These are phyloP conservation scores for Salminus brasiliensis DNA, from an alignment of 2,113 vertebrate genomes.

Conservation along the genomic window DNA sequence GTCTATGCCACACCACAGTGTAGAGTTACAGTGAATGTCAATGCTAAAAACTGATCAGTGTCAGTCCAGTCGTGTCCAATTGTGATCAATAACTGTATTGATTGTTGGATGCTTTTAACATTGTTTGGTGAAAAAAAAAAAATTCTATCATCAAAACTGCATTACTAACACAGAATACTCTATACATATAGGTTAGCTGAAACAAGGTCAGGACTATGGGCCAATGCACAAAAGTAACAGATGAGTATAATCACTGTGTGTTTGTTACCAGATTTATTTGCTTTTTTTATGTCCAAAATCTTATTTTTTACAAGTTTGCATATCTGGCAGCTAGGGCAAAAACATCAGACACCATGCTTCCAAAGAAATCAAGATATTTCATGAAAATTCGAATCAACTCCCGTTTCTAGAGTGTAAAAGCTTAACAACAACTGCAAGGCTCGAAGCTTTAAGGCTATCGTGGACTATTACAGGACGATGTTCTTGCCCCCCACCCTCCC, in stretches of 20 bases:
- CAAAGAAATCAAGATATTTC: not conserved
- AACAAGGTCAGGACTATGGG: not conserved
- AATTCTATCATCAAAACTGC: not conserved
- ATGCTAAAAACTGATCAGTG: conserved; percentile 46
- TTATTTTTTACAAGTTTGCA: not conserved
- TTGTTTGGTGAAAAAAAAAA: conserved; percentile 36
- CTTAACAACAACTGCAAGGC: not conserved
- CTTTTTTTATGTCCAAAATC: not conserved
- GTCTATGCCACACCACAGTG: conserved; percentile 45
- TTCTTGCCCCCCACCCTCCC: not conserved
- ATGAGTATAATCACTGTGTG: conserved; percentile 37
- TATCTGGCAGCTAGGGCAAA: conserved; percentile 28
- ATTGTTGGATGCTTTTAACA: conserved; percentile 47
- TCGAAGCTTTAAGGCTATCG: not conserved
- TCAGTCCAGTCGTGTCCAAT: conserved; percentile 52
- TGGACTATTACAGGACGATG: not conserved
- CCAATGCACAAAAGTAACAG: conserved; percentile 22
- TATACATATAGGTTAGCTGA: conserved; percentile 7
- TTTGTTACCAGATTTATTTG: not conserved
- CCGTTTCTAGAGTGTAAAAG: not conserved
- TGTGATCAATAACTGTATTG: conserved; percentile 48
- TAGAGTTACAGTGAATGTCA: conserved; percentile 50
- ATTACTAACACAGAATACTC: conserved; percentile 20
- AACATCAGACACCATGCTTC: not conserved
- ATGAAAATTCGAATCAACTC: not conserved